Evolutionary conservation across 2,888 invertebrate species (phyloP), one percentile per base, ranked within the genome.

Genomic region (Eurois occulta): DNA sequence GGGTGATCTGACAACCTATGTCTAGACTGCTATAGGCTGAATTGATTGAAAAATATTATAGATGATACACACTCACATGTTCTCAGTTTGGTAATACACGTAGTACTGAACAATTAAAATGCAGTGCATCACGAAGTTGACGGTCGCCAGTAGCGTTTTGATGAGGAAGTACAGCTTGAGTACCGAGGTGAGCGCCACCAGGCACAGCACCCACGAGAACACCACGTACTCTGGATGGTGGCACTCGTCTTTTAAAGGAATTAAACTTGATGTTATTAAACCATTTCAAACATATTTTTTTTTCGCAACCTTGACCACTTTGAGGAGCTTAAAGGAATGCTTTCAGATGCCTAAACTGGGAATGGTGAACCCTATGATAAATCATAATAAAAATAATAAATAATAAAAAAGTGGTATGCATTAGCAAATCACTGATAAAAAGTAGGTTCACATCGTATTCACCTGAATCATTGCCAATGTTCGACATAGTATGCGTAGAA

Each of bases 201-300:
- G 97, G 90, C 99, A 98, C 32, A 99, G 96, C 72, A 99, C 98
- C 98, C 99, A 99, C 3, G 99, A 99, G 95, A 99, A 99, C 7
- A 99, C 98, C 28, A 99, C 98, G 91, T 99, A 99, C 94, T 99
- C 99, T 0, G 98, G 98, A 88, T 97, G 97, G 69, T 97, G 95
- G 89, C 98, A 98, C 55, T 96, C 95, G 32, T 60, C 60, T 60
- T 55, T n/a, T 13, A 55, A n/a, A 67, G 92, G 3, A 55, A 55
- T n/a, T 2, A 48, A 35, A n/a, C 24, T 0, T 38, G 16, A 16
- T 6, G 38, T 70, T 28, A 28, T 18, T 5, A 32, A n/a, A 28
- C 28, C n/a, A 18, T 2, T 38, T 69, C 3, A 16, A 72, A 38
- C 2, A 0, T 2, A 32, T 28, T 62, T 60, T 32, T 41, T 32